These are phyloP conservation scores for Hoplostethus atlanticus DNA, from an alignment of 2,797 vertebrate genomes.

Conservation along the genomic window DNA sequence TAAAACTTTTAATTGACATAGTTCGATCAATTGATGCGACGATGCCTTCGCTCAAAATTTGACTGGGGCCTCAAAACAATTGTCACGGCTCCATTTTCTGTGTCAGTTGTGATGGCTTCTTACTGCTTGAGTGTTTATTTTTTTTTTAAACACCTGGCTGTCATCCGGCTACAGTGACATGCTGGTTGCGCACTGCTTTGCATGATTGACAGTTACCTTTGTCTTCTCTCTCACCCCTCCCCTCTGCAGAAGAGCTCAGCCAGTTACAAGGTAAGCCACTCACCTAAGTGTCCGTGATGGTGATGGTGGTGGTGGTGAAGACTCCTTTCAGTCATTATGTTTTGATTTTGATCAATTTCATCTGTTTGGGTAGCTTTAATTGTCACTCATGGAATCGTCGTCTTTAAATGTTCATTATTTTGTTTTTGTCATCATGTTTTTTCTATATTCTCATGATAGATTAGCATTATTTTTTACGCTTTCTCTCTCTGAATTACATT, in stretches of 20 bases:
- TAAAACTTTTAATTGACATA: slow-evolving; percentile 17
- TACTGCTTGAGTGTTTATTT: slow-evolving; percentile 17
- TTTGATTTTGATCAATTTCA: slow-evolving; percentile 29
- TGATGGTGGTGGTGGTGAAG: slow-evolving; percentile 56
- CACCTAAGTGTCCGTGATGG: slow-evolving; percentile 72
- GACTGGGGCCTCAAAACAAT: background rate
- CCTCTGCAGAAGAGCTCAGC: slow-evolving; percentile 84
- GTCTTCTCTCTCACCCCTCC: slow-evolving; percentile 80
- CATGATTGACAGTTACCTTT: slow-evolving; percentile 87
- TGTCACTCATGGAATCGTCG: background rate
- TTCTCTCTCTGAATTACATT: slow-evolving; percentile 23
- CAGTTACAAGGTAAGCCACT: slow-evolving; percentile 86
- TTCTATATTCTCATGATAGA: slow-evolving; percentile 6
- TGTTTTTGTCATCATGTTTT: slow-evolving; percentile 19
- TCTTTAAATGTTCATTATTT: slow-evolving; percentile 4
- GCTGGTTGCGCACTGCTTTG: slow-evolving; percentile 79
- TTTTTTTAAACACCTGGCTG: slow-evolving; percentile 50
- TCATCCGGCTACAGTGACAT: slow-evolving; percentile 38
- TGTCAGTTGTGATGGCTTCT: slow-evolving; percentile 20
- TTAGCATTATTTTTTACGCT: slow-evolving; percentile 18
- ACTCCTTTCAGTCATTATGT: slow-evolving; percentile 33
- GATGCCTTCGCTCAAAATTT: background rate
- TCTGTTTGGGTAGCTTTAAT: slow-evolving; percentile 19
- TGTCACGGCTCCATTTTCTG: slow-evolving; percentile 1
- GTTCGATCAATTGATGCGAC: slow-evolving; percentile 9